Base-by-base conservation (phyloP, 2,113 vertebrate species). In the Indri indri region DNA sequence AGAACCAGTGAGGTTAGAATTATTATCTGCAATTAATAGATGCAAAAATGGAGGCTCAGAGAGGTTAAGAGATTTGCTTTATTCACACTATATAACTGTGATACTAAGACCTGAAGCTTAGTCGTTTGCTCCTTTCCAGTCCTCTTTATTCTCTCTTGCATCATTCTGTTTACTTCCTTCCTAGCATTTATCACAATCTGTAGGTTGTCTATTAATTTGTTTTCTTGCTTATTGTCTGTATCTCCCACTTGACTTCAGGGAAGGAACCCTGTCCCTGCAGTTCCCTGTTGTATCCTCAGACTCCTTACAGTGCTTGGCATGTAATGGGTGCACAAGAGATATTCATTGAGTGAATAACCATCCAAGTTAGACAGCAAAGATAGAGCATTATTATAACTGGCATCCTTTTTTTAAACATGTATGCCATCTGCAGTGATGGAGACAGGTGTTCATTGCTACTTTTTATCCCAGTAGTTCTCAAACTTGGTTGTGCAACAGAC, bases 1-100 rank as follows among this genome's bases (percentile, higher is more conserved):
- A 89, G 79, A 71, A 61, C 47, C 37, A 83, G 17, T 73, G 77
- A 97, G 30, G 40, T 80, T 79, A 83, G 63, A 93, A 93, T 95
- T 93, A 88, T 93, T 90, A 66, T 83, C 61, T 80, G 57, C 30
- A 80, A 32, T 74, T 80, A 90, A 71, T 59, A 91, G n/a, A 66
- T 42, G 32, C n/a, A 80, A 90, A 92, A 74, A 59, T 59, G 40
- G 34, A 84, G 47, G 13, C 87, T 91, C 32, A 42, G 76, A 91
- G 68, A 84, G 23, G 52, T 73, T 73, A 54, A 14, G 32, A 18
- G 18, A 61, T 80, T 83, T 87, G 30, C 42, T 77, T 57, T 27
- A 93, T 88, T 91, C 57, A 18, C 9, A 83, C 17, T 20, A 18
- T 73, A 5, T 34, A 61, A 82, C 17, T 42, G 34, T 65, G 45